phyloP scores from a whole-genome alignment of 2,113 vertebrate genomes.

The Rissa tridactyla region DNA sequence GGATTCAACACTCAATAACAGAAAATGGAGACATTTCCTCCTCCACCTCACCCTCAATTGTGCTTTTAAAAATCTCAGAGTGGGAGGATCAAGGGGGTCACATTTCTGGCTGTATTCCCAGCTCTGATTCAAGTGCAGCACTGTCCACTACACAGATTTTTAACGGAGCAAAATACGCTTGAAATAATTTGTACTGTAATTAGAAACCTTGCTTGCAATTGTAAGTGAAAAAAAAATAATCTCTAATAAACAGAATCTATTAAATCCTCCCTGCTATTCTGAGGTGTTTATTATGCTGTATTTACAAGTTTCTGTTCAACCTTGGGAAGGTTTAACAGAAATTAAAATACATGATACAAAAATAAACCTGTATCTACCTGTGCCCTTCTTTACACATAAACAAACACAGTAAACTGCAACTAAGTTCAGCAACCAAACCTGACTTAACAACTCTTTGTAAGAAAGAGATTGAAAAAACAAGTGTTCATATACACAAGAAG shows the following conservation, averaged over 20 bases:
- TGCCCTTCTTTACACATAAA: neutral
- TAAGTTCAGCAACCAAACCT: neutral
- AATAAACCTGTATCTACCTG: neutral
- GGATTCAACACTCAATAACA: neutral
- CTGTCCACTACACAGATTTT: neutral
- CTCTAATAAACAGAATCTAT: slow-evolving; percentile 10
- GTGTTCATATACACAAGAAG: neutral
- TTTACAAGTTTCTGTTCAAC: neutral
- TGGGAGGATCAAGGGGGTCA: neutral
- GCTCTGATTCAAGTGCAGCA: neutral
- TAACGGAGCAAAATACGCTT: neutral
- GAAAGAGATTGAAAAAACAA: neutral
- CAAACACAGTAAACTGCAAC: neutral
- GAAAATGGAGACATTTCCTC: slow-evolving; percentile 41
- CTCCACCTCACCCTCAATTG: neutral
- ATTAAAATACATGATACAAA: neutral
- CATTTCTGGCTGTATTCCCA: slow-evolving; percentile 40
- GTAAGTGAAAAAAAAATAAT: neutral
- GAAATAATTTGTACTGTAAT: slow-evolving; percentile 46
- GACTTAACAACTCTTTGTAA: neutral
- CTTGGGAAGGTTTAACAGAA: neutral
- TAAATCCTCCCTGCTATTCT: neutral
- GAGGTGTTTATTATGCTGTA: neutral
- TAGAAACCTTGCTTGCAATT: slow-evolving; percentile 6
- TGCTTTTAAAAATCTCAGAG: neutral